A percentile compares a stretch with the other conserved stretches of the same genome.
These are phyloP conservation scores for Leptobrachium ailaonicum DNA, from an alignment of 2,113 vertebrate genomes.

Conservation along the genomic window DNA sequence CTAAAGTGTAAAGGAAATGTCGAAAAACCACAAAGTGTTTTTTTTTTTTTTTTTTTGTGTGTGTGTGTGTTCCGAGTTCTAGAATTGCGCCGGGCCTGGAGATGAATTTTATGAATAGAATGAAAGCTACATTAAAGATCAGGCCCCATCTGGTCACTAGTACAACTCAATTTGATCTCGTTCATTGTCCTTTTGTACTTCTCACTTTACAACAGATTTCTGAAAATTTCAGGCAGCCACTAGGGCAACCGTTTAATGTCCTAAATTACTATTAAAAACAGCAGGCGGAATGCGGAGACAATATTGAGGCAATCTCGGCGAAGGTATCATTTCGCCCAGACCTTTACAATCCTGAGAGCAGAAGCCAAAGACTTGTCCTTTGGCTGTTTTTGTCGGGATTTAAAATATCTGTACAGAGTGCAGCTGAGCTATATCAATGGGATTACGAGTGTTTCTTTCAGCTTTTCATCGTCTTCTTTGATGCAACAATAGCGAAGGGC, in stretches of 20 bases:
- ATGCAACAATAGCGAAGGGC: constrained; percentile 53
- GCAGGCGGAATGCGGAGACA: constrained; percentile 53
- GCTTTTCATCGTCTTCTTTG: constrained; percentile 59
- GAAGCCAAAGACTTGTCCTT: constrained; percentile 60
- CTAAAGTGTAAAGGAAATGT: constrained; percentile 35
- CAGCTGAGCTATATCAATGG: constrained; percentile 59
- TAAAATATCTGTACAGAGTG: constrained; percentile 62
- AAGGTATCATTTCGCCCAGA: constrained; percentile 66
- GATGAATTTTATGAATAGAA: constrained; percentile 68
- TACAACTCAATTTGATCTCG: constrained; percentile 77
- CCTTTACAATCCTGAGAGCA: constrained; percentile 56
- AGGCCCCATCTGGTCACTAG: constrained; percentile 81
- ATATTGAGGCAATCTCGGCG: constrained; percentile 58
- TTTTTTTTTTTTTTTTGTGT: constrained; percentile 28
- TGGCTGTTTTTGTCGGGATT: constrained; percentile 55
- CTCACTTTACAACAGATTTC: constrained; percentile 66
- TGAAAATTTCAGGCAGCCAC: constrained; percentile 68
- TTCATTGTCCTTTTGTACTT: constrained; percentile 75
- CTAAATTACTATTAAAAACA: constrained; percentile 56
- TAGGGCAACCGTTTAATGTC: constrained; percentile 66
- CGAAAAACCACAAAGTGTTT: constrained; percentile 39
- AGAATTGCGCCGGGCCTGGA: constrained; percentile 52
- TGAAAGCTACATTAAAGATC: constrained; percentile 60
- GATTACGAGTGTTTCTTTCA: constrained; percentile 55
- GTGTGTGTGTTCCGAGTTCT: constrained; percentile 31